Evolutionary conservation across 2,888 invertebrate genomes (phyloP).

Genomic region (Artemia sinica): DNA sequence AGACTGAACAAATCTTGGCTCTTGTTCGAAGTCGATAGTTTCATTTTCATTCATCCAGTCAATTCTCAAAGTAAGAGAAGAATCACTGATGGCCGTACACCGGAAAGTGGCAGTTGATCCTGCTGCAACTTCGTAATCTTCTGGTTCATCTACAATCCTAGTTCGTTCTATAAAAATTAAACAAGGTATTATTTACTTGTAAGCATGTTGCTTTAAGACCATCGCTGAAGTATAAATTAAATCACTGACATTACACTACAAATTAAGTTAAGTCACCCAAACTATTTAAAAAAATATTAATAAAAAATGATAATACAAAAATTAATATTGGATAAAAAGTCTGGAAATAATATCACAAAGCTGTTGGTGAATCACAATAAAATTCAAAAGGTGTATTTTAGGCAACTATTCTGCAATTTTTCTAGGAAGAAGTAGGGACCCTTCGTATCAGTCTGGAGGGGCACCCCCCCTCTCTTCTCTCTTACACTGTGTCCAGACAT

Average conservation of each 20-base stretch:
- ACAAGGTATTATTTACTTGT: constrained; percentile 15
- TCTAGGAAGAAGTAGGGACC: too few relatives aligned
- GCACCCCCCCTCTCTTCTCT: too few relatives aligned
- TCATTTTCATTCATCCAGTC: constrained; percentile 75
- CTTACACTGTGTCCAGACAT: too few relatives aligned
- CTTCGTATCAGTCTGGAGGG: too few relatives aligned
- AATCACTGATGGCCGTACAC: constrained; percentile 82
- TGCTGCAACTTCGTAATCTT: constrained; percentile 79
- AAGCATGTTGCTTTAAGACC: constrained; percentile 1
- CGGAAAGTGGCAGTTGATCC: constrained; percentile 60
- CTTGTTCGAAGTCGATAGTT: constrained; percentile 67
- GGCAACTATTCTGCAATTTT: too few relatives aligned
- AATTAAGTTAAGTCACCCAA: not conserved
- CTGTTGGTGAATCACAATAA: too few relatives aligned
- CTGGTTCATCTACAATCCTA: constrained; percentile 65
- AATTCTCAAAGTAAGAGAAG: constrained; percentile 55
- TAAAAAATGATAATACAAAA: constrained; percentile 8
- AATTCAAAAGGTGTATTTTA: too few relatives aligned
- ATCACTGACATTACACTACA: too few relatives aligned
- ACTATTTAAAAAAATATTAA: not conserved
- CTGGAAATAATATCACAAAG: too few relatives aligned
- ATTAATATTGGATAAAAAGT: not conserved
- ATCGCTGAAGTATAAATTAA: constrained; percentile 21
- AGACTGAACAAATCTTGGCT: constrained; percentile 61
- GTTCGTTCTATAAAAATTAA: constrained; percentile 46